A percentile compares a stretch with the other conserved stretches of the same genome.
Conservation (phyloP, 2,888 invertebrate genomes). For the Minunthozetes semirufus region DNA sequence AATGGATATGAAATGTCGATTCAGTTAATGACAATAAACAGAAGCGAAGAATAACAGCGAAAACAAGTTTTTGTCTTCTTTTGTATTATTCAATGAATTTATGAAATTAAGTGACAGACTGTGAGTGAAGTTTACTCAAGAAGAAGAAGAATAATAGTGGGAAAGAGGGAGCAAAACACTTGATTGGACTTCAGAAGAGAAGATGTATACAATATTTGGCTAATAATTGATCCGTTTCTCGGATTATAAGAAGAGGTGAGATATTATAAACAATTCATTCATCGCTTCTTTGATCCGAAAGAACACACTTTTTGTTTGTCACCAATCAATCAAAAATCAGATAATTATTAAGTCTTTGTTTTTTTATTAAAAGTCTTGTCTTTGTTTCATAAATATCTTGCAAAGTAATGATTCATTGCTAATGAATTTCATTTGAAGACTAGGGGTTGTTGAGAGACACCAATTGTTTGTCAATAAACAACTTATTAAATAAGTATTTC, state of each 20-base stretch:
- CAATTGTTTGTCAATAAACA: background rate
- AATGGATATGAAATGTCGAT: too few species aligned
- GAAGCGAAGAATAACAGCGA: too few species aligned
- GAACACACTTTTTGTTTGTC: background rate
- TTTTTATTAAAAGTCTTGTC: background rate
- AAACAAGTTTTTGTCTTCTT: too few species aligned
- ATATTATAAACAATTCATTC: constrained; percentile 12
- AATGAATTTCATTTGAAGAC: constrained; percentile 11
- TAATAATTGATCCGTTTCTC: constrained; percentile 23
- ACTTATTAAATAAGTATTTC: too few species aligned
- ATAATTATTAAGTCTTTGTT: background rate
- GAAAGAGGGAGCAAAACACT: constrained; percentile 4
- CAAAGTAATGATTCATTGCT: background rate
- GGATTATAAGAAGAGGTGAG: background rate
- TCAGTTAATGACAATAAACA: too few species aligned
- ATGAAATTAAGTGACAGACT: background rate
- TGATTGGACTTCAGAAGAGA: constrained; percentile 7
- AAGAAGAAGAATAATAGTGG: background rate
- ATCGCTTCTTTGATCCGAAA: background rate
- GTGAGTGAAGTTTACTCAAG: background rate
- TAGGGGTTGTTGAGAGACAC: constrained; percentile 19
- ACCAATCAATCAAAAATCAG: background rate
- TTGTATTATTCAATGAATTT: too few species aligned
- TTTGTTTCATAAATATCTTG: background rate
- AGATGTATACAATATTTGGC: constrained; percentile 29